Evolutionary conservation across 37 sponge, comb jelly and placozoan species (phyloP).

Genomic region (Chondrosia reniformis): DNA sequence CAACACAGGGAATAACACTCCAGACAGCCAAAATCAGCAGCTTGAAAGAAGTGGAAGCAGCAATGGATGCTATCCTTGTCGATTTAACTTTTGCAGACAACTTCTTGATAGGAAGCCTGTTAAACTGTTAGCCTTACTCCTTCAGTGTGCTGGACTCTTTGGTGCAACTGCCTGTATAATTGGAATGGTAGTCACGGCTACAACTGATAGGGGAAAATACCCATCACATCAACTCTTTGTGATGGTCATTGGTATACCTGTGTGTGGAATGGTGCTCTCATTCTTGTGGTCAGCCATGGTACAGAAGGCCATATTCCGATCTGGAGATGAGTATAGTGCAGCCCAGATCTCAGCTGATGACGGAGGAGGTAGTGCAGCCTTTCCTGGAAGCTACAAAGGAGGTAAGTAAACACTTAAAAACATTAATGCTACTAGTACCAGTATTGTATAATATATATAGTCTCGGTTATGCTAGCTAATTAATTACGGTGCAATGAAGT

Average conservation of each 20-base stretch:
- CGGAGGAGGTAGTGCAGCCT: background rate
- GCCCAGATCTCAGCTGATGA: background rate
- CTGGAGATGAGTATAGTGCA: background rate
- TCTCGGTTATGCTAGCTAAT: too few species aligned
- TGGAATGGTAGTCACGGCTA: background rate
- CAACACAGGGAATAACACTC: background rate
- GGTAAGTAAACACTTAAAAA: conserved; percentile 15
- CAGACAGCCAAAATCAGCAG: too few species aligned
- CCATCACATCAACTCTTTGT: background rate
- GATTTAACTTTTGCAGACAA: background rate
- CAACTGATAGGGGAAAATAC: background rate
- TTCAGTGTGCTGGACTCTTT: conserved; percentile 29
- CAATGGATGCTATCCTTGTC: too few species aligned
- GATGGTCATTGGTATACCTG: background rate
- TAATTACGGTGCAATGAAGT: too few species aligned
- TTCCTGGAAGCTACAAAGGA: conserved; percentile 15
- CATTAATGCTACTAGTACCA: background rate
- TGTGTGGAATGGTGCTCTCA: conserved; percentile 22
- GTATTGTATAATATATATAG: background rate
- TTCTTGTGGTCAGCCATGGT: conserved; percentile 13
- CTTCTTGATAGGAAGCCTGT: conserved; percentile 25
- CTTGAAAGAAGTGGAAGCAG: too few species aligned
- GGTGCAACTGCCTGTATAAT: background rate
- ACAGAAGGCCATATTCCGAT: background rate
- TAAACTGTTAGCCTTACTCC: conserved; percentile 17